Evolutionary conservation across 30 jellyfish, hydroid and myxozoan species (phyloP).

Genomic region (Sanderia malayensis): DNA sequence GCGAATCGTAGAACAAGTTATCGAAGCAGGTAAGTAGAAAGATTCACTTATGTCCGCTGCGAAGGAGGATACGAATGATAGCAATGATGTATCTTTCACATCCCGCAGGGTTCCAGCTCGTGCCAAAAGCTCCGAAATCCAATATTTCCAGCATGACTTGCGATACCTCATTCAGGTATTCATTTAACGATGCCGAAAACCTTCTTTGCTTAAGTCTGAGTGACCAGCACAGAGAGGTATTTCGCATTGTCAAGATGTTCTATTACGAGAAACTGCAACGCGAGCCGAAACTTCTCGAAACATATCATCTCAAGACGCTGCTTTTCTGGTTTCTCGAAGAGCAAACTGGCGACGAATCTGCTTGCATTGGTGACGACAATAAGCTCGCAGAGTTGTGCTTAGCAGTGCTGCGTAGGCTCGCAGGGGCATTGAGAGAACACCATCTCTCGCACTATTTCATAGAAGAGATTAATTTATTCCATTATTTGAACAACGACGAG

Average conservation of each 20-base stretch:
- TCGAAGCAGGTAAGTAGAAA: constrained; percentile 29
- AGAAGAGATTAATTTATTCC: constrained; percentile 31
- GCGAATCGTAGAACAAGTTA: constrained; percentile 5
- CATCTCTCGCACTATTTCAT: constrained; percentile 35
- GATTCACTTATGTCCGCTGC: no score
- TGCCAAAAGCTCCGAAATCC: constrained; percentile 29
- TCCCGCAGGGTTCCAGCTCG: constrained; percentile 45
- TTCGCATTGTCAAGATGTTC: constrained; percentile 39
- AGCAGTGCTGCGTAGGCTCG: constrained; percentile 8
- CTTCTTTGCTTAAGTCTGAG: constrained; percentile 21
- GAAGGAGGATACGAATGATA: no score
- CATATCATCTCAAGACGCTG: constrained; percentile 46
- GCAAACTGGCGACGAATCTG: not conserved
- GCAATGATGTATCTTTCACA: no score
- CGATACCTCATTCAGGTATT: constrained; percentile 31
- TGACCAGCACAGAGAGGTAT: constrained; percentile 29
- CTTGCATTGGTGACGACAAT: constrained; percentile 26
- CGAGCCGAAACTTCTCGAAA: constrained; percentile 32
- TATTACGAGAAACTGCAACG: constrained; percentile 37
- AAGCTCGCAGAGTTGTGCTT: constrained; percentile 38
- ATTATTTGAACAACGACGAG: constrained; percentile 18
- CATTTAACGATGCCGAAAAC: constrained; percentile 39
- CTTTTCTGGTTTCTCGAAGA: constrained; percentile 39
- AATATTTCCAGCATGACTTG: not conserved
- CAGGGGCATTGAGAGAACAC: not conserved